Base-by-base conservation (phyloP, 2,888 invertebrate genomes). In the Troglohyphantes excavatus region DNA sequence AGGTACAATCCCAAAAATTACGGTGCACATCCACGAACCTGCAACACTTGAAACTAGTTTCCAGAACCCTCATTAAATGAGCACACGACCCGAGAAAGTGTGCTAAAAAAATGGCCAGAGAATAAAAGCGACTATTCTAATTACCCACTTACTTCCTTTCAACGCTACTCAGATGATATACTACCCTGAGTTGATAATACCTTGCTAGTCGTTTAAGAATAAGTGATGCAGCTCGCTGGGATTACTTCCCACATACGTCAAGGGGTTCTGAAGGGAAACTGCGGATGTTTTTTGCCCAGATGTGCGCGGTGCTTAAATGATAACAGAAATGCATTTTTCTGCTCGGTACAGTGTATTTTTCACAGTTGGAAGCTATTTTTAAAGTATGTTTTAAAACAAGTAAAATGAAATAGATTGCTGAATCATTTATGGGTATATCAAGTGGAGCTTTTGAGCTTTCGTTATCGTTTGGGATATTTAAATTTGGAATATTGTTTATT, bases 81-180 rank as follows among this genome's bases (percentile, higher is more conserved):
- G 23, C 46, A 27, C 11, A 72, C 23, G n/a, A 3, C 6, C 7
- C 23, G 46, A 72, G 46, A 33, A 33, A 72, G 43, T 11, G 43
- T 19, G 9, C n/a, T 3, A 3, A 46, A 23, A 53, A 26, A 26
- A 6, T 6, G n/a, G 7, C 9, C 23, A 72, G 27, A 23, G 53
- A 46, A 72, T 46, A 27, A 46, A 72, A 17, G 46, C 26, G 27
- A 53, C 26, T 72, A 46, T 72, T 53, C 72, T 72, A 43, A 53
- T 72, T 72, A 72, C 27, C 53, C 72, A 53, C 27, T 70, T 43
- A 70, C 9, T 13, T 27, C 17, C n/a, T 17, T 72, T 27, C 72
- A 17, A 26, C 46, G 17, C 46, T 23, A 26, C 33, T 21, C 26
- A 23, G 72, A 53, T 72, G 46, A 53, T 53, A 17, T 72, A 72